These are phyloP conservation scores for Barnardius zonarius DNA, from an alignment of 2,113 vertebrate genomes.

Conservation along the genomic window DNA sequence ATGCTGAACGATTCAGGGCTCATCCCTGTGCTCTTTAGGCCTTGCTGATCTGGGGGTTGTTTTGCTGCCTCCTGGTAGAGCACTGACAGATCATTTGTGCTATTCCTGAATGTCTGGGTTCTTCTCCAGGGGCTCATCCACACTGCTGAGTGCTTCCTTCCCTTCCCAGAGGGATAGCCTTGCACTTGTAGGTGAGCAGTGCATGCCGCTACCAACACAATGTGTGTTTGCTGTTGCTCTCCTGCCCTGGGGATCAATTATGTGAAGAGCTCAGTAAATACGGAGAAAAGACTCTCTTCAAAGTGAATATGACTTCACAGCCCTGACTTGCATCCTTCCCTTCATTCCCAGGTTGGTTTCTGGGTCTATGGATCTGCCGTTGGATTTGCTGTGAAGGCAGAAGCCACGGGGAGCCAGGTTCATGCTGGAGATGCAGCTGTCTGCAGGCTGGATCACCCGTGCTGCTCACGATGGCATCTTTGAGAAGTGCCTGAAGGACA, in stretches of 20 bases:
- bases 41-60: background rate
- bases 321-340: background rate
- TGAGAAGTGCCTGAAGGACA: background rate
- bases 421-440: rapidly evolving
- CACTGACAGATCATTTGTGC: rapidly evolving
- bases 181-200: rapidly evolving
- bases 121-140: rapidly evolving
- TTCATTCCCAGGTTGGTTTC: background rate
- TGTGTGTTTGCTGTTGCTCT: background rate
- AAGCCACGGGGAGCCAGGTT: rapidly evolving
- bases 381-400: background rate
- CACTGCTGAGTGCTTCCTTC: rapidly evolving
- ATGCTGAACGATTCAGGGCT: rapidly evolving
- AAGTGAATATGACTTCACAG: background rate
- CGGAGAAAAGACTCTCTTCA: background rate
- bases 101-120: no score
- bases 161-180: background rate
- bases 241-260: background rate
- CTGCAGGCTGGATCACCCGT: background rate
- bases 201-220: rapidly evolving
- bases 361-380: background rate
- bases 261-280: background rate
- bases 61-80: background rate
- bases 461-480: background rate
- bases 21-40: rapidly evolving